Percentiles rank a stretch among this genome's conserved stretches.
Conservation (phyloP, 2,113 vertebrate species). For the Rhombomys opimus region DNA sequence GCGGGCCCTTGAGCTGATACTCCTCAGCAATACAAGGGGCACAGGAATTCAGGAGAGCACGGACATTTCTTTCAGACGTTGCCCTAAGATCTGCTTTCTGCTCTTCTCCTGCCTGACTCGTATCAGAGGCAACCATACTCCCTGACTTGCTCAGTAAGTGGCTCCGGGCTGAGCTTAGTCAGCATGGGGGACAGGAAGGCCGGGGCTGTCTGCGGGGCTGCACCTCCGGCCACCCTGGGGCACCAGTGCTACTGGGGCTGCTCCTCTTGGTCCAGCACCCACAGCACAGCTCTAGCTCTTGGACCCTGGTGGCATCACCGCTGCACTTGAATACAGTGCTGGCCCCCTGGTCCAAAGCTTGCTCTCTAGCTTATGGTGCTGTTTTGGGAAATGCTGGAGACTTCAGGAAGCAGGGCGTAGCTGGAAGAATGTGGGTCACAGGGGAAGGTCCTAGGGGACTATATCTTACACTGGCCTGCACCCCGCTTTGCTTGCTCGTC, state of each 20-base stretch:
- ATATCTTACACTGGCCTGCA: too few relatives aligned
- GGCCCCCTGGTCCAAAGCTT: neutral
- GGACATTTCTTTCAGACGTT: neutral
- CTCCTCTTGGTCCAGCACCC: neutral
- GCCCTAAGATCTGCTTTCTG: neutral
- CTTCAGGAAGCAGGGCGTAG: neutral
- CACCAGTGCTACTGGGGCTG: rapidly evolving
- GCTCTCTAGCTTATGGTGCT: neutral
- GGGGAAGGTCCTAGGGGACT: neutral
- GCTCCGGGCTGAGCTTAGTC: neutral
- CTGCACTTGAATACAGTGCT: neutral
- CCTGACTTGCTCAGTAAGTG: neutral
- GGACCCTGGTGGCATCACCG: too few relatives aligned
- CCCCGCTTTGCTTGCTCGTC: neutral
- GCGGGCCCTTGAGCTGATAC: neutral
- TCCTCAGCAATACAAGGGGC: neutral
- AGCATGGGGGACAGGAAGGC: neutral
- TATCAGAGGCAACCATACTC: neutral
- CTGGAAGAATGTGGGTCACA: neutral
- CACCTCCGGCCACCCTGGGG: neutral
- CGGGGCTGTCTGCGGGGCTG: neutral
- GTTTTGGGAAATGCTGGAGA: neutral
- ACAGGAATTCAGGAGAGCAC: neutral
- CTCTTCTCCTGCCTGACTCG: neutral
- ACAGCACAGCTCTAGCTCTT: neutral